Base-by-base conservation (phyloP, 2,888 invertebrate species). In the Tortrix viridana region DNA sequence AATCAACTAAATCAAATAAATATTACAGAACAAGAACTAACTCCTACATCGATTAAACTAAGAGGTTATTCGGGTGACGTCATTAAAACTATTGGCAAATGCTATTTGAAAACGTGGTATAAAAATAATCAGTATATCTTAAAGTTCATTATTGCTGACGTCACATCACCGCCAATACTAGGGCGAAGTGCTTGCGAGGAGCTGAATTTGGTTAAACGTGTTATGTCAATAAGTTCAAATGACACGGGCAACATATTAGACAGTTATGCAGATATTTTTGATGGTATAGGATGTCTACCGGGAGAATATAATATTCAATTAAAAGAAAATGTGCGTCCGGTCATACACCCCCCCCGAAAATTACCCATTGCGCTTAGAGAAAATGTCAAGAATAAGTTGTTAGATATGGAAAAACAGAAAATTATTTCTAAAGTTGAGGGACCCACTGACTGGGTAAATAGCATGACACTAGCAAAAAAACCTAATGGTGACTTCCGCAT, bases 341-440 rank as follows among this genome's bases (percentile, higher is more conserved):
- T 58, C 20, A 37, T 63, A 18, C 63, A 63, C 26, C 58, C 63
- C 38, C 63, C 63, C 18, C 26, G 63, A 19, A 63, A 63, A 26
- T 37, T 63, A 3, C 63, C 63, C 2, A 38, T 63, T n/a, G 52
- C 63, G 19, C 16, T 63, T 19, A 52, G 56, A 49, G 23, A 23
- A 48, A 55, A 23, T 12, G 18, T 61, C 4, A 61, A 46, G 23
- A 56, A 49, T 5, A 53, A 48, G 16, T 14, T 54, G 9, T 12
- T 37, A 18, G 46, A 61, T n/a, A 61, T 65, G 61, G 58, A 60
- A 32, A 12, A 12, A 14, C 46, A 58, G n/a, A 49, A 44, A 5
- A 59, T 62, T n/a, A 56, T 65, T 16, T 37, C 53, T 37, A 65
- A 58, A 48, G 65, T 65, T 2, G 56, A 58, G 18, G 57, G 60